Base-by-base conservation (phyloP, 2,888 invertebrate genomes). In the Ormyrus rosae region DNA sequence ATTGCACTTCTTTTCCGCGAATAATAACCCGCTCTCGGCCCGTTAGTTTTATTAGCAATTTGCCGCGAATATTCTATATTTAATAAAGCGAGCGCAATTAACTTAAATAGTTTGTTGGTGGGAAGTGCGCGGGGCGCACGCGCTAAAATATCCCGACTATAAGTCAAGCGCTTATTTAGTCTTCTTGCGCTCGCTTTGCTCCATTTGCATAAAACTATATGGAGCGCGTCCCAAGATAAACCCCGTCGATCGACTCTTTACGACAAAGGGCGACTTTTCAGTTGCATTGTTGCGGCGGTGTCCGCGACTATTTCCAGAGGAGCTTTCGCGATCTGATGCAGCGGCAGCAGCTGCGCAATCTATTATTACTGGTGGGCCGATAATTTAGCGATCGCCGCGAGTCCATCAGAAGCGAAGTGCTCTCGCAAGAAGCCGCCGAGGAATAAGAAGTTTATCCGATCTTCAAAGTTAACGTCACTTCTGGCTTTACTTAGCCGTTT, bases 341-440 rank as follows among this genome's bases (percentile, higher is more conserved):
- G 78, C 80, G 83, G 86, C 86, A 87, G 86, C 90, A 89, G 90
- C 89, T 89, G 90, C 86, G 85, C 89, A 85, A 89, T 89, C 89
- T 88, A 89, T 90, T 88, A 89, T 90, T 88, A 88, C 87, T 86
- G 88, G 88, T 88, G 88, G 34, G 34, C 34, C 90, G 87, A 90
- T 89, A 89, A 90, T 89, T 89, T 89, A 89, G 86, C 87, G 88
- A 89, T 89, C 87, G 87, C 85, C 85, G 86, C 84, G 83, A 34
- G 34, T 34, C 51, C 72, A 78, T 72, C 72, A 46, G 65, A 50
- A 55, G 13, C 64, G 7, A 46, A 51, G 0, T 64, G 45, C 19
- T 34, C 34, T 34, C 34, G 34, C 0, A 0, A 1, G 7, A 34
- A 19, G 8, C 7, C 13, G 45, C 13, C 34, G 34, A 4, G 4